These are phyloP conservation scores for Trichogramma dendrolimi DNA, from an alignment of 2,888 invertebrate species.

Conservation along the genomic window DNA sequence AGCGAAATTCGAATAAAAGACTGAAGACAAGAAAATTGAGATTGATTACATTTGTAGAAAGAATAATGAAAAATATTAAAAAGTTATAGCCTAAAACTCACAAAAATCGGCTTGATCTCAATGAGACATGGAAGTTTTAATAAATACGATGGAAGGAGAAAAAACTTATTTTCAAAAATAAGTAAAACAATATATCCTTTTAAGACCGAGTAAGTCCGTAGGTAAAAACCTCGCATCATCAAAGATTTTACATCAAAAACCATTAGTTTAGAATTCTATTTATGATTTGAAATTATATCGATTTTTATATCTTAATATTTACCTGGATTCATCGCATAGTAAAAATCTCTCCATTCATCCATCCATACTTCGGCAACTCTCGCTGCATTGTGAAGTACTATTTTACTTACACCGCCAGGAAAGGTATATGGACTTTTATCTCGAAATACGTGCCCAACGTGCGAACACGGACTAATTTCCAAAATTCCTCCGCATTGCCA, in stretches of 20 bases:
- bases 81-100: too few relatives aligned
- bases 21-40: neutral
- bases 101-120: too few relatives aligned
- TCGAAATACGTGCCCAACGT: slow-evolving; percentile 96
- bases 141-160: too few relatives aligned
- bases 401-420: slow-evolving; percentile 95
- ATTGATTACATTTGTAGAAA: neutral
- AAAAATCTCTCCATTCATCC: slow-evolving; percentile 99
- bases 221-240: too few relatives aligned
- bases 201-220: too few relatives aligned
- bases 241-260: too few relatives aligned
- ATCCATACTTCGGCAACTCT: slow-evolving; percentile 99
- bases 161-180: too few relatives aligned
- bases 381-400: slow-evolving; percentile 97
- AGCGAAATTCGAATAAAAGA: neutral
- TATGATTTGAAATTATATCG: too few relatives aligned
- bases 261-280: too few relatives aligned
- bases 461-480: slow-evolving; percentile 93
- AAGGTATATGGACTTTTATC: slow-evolving; percentile 98
- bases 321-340: slow-evolving; percentile 99
- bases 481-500: slow-evolving; percentile 96
- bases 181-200: too few relatives aligned
- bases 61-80: neutral
- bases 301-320: slow-evolving; percentile 41
- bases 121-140: too few relatives aligned